Evolutionary conservation across 2,797 vertebrate species (phyloP).

Genomic region (Fringilla coelebs): DNA sequence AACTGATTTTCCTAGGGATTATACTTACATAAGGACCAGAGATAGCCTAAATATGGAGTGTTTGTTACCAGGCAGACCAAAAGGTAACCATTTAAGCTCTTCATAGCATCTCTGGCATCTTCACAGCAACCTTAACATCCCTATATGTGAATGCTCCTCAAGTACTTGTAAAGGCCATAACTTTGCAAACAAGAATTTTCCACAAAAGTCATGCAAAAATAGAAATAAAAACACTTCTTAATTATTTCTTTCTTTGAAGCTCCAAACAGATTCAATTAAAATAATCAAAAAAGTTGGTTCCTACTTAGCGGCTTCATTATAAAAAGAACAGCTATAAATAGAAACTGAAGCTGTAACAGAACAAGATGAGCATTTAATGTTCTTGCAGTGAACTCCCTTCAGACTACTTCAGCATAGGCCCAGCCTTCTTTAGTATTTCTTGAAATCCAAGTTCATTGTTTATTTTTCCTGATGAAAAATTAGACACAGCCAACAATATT

Average conservation of each 20-base stretch:
- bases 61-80: background rate
- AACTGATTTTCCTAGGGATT: slow-evolving; percentile 31
- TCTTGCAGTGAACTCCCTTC: background rate
- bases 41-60: background rate
- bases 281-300: background rate
- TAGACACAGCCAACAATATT: background rate
- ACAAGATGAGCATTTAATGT: background rate
- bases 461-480: background rate
- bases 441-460: background rate
- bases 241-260: background rate
- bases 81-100: background rate
- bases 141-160: background rate
- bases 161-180: background rate
- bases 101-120: background rate
- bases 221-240: slow-evolving; percentile 8
- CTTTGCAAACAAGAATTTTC: background rate
- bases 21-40: slow-evolving; percentile 20
- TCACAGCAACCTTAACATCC: background rate
- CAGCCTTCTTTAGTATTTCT: background rate
- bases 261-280: slow-evolving; percentile 36
- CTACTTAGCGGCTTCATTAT: background rate
- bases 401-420: background rate
- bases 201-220: background rate
- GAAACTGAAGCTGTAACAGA: background rate
- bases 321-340: background rate